Evolutionary conservation across 2,797 vertebrate species (phyloP), one percentile per base, ranked within the genome.

Genomic region (Myoxocephalus aenaeus): DNA sequence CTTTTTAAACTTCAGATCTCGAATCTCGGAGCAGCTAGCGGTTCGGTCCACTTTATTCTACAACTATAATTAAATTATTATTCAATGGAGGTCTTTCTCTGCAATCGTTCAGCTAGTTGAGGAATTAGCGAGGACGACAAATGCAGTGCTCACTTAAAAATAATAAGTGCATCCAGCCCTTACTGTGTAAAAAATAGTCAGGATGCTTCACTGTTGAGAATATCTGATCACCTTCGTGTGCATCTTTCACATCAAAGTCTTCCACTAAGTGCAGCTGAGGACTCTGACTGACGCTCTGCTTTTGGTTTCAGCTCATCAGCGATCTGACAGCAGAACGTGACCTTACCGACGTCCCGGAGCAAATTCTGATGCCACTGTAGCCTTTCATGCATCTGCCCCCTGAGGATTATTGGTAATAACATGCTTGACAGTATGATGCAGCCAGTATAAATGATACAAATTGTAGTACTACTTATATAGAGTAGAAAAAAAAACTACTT

Each of bases 341-440:
- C 75, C 53, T 70, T 50, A 0, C 70, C 57, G 27, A 22, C 27
- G 51, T 34, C 22, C 12, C 3, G 70, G 73, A 29, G 58, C 75
- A 80, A 75, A 76, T 68, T 73, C 79, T 84, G 86, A 77, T 71
- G 89, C 83, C 85, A 90, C 80, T 86, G 80, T 80, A 44, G 20
- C 59, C 42, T 82, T 80, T 87, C 67, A 63, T 48, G 74, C 73
- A 75, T 76, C 74, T 79, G 53, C 73, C 74, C 81, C 64, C 63
- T 40, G 48, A 68, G 79, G 56, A 90, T 82, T 79, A 73, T 84
- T 7, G 89, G 93, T 93, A 94, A 93, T 92, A 87, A 85, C 80
- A 81, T 86, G 80, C 63, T 78, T 94, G 93, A 90, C 95, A 95
- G 94, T 94, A 82, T 94, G 95, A 92, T 95, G 95, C 95, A 95